Base-by-base conservation (phyloP, 2,888 invertebrate genomes). In the Parasteatoda lunata region DNA sequence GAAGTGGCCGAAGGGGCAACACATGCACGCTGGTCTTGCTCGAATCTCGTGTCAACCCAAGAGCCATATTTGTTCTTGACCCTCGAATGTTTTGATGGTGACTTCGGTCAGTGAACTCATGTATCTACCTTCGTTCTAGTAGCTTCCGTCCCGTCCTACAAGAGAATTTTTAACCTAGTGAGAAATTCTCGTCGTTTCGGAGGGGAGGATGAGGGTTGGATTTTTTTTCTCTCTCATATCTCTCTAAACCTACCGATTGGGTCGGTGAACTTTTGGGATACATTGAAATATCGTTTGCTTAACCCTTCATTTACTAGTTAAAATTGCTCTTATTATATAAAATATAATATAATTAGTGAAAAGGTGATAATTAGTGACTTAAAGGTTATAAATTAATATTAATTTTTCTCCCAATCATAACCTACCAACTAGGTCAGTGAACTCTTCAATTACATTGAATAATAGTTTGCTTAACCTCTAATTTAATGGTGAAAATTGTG, bases 131-230 rank as follows among this genome's bases (percentile, higher is more conserved):
- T 54, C 82, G 69, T 70, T 64, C 75, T 30, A 30, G 69, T 64
- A 11, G 64, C 79, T 85, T 85, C 80, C 76, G 71, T 86, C 80
- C 30, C 30, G 30, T 30, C 80, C 71, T 76, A 48, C 30, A 79
- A 72, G 85, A 77, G 85, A 86, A 86, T 86, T 77, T 86, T 77
- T 86, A 86, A 86, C 85, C 85, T 86, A 86, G 76, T 80, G 85
- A 84, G 83, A 84, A 84, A 66, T 72, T 84, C 77, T 69, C 52
- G 85, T 49, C 54, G 59, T 48, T 45, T 30, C 30, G 30, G 52
- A 45, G 30, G 66, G 66, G 30, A 45, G 66, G 59, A 75, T 45
- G 75, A 48, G 59, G 59, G 59, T 59, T 59, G 48, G 72, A 77
- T 51, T 15, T 70, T 69, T 65, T 65, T 68, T n/a, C 49, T 52